Percentiles rank a stretch among this genome's conserved stretches.
Conservation (phyloP, 2,797 vertebrate genomes). For the Furcifer pardalis region DNA sequence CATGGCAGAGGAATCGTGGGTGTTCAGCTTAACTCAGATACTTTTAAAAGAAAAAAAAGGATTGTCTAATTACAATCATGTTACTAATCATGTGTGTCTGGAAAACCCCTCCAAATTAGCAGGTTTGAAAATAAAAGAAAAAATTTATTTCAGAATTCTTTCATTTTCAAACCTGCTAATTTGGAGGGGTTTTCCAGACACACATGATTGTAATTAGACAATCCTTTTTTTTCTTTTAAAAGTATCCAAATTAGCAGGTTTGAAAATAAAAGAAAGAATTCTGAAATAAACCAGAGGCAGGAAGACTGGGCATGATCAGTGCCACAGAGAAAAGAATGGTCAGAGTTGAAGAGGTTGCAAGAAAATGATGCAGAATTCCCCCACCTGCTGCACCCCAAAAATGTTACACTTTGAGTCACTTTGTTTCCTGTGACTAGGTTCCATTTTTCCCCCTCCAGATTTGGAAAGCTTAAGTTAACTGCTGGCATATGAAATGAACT, state of each 20-base stretch:
- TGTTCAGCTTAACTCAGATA: neutral
- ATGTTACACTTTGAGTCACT: neutral
- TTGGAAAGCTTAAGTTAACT: neutral
- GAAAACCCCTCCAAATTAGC: neutral
- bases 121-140: neutral
- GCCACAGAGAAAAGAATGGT: too few species aligned
- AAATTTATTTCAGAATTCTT: neutral
- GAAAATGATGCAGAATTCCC: neutral
- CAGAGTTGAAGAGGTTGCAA: neutral
- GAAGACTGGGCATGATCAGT: neutral
- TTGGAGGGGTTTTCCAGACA: neutral
- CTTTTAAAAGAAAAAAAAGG: neutral
- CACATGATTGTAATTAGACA: neutral
- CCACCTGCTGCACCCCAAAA: neutral
- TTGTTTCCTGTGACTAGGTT: neutral
- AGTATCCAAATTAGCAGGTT: neutral
- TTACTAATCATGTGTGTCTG: neutral
- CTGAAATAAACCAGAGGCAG: neutral
- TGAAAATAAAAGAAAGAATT: neutral
- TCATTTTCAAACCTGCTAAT: neutral
- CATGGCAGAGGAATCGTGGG: too few species aligned
- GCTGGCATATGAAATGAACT: neutral
- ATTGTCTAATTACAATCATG: neutral
- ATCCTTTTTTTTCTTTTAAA: neutral
- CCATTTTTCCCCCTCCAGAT: neutral